Percentiles rank a stretch among this genome's conserved stretches.
Conservation (phyloP, 92 coral and sea anemone genomes). For the Ricordea florida region DNA sequence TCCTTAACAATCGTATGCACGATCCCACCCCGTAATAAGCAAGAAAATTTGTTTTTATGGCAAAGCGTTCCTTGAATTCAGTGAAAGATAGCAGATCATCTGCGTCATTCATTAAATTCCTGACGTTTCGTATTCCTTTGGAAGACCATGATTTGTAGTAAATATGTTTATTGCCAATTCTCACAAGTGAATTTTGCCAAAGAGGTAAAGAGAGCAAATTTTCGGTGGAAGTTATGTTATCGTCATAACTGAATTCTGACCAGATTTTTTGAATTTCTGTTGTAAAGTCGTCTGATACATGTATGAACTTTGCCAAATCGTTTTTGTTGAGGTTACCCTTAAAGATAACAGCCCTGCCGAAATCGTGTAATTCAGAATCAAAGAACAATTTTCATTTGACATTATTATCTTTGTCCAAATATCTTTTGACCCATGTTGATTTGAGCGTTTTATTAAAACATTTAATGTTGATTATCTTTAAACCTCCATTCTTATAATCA, state of each 20-base stretch:
- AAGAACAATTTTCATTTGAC: conserved; percentile 15
- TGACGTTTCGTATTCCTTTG: not conserved
- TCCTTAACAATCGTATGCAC: not conserved
- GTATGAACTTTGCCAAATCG: too few species aligned
- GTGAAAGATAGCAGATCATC: not conserved
- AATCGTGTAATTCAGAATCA: not conserved
- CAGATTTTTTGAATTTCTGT: not conserved
- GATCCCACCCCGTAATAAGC: not conserved
- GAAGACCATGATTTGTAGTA: not conserved
- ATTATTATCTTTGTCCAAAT: conserved; percentile 15
- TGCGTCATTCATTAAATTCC: not conserved
- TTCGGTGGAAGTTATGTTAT: not conserved
- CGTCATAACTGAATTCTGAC: not conserved
- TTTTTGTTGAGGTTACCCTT: not conserved
- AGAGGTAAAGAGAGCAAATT: not conserved
- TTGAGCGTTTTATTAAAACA: conserved; percentile 33
- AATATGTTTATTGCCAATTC: not conserved
- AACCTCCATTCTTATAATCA: conserved; percentile 2
- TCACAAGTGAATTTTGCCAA: not conserved
- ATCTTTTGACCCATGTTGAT: too few species aligned
- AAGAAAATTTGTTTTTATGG: conserved; percentile 3
- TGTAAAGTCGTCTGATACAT: not conserved
- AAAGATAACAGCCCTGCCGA: not conserved
- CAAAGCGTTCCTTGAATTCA: conserved; percentile 3
- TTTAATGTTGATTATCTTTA: not conserved